phyloP scores from a whole-genome alignment of 1,140 invertebrate genomes.

The Diabrotica undecimpunctata region DNA sequence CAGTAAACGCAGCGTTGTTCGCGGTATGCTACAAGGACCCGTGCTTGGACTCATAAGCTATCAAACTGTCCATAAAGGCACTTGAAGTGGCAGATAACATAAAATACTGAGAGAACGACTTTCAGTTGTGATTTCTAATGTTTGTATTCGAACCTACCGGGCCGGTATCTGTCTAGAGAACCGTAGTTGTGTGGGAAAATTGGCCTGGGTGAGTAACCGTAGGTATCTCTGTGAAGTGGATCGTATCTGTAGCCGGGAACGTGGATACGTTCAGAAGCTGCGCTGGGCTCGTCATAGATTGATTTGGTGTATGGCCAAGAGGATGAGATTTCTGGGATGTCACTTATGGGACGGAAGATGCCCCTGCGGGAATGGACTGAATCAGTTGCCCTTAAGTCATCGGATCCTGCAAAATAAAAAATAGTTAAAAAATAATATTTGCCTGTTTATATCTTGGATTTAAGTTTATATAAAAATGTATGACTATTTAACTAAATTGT shows the following conservation, averaged over 20 bases:
- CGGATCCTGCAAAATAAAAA: slow-evolving; percentile 62
- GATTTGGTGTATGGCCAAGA: slow-evolving; percentile 75
- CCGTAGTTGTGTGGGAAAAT: slow-evolving; percentile 83
- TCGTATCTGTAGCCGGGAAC: slow-evolving; percentile 83
- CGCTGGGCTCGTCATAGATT: slow-evolving; percentile 77
- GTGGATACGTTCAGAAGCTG: slow-evolving; percentile 75
- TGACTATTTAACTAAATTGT: no score
- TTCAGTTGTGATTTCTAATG: slow-evolving; percentile 25
- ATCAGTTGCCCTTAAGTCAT: slow-evolving; percentile 84
- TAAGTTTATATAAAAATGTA: no score
- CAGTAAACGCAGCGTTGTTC: neutral
- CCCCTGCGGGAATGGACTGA: slow-evolving; percentile 62
- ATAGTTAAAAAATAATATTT: neutral
- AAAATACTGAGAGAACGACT: slow-evolving; percentile 12
- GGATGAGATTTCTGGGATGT: slow-evolving; percentile 59
- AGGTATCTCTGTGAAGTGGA: slow-evolving; percentile 81
- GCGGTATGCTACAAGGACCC: slow-evolving; percentile 14
- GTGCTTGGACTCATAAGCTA: slow-evolving; percentile 17
- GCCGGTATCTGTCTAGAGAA: slow-evolving; percentile 72
- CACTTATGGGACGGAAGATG: slow-evolving; percentile 60
- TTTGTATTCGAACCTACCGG: slow-evolving; percentile 66
- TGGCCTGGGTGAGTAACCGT: slow-evolving; percentile 80
- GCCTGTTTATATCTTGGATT: no score
- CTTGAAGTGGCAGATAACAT: slow-evolving; percentile 10
- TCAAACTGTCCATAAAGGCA: slow-evolving; percentile 20